Base-by-base conservation (phyloP, 2,888 invertebrate genomes). In the Spatulosminthurus flaviceps region DNA sequence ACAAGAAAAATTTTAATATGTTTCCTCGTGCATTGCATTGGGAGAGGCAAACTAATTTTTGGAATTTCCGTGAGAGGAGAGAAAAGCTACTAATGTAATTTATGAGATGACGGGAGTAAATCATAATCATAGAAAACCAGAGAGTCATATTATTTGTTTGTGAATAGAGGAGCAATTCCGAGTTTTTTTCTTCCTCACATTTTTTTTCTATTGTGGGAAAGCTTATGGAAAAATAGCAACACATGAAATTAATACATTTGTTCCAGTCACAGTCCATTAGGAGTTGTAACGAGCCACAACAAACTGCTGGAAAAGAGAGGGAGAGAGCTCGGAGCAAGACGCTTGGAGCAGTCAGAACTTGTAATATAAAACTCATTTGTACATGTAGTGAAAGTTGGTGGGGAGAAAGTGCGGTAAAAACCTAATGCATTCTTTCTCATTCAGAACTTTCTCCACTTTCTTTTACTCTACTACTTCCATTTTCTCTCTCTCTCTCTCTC, bases 201-300 rank as follows among this genome's bases (percentile, higher is more conserved):
- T n/a, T n/a, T n/a, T n/a, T n/a, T 41, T 41, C 7, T 41, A 41
- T 9, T 9, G 13, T 41, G 13, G 41, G 7, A 9, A 19, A 19
- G 51, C 24, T 19, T 24, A 4, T 4, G 13, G 64, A 21, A 26
- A 9, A 24, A 64, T 7, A 43, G 26, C 16, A 75, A 75, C 28
- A 66, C 76, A 76, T 76, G 42, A 43, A 43, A 76, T 76, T 76
- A 76, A 67, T 69, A 51, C 43, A 76, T 66, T 76, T 67, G 43
- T 76, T 67, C 67, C 24, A 76, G 76, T 76, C 76, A 76, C 76
- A 76, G 76, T 21, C 76, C 76, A 69, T 76, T 76, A 67, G 67
- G 19, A 76, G 66, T 76, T 43, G 26, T 69, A 76, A 76, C 43
- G 76, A 76, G 66, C 43, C 76, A 67, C 42, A 69, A 76, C 66